Base-by-base conservation (phyloP, 2,888 invertebrate species). In the Drosophila colorata region DNA sequence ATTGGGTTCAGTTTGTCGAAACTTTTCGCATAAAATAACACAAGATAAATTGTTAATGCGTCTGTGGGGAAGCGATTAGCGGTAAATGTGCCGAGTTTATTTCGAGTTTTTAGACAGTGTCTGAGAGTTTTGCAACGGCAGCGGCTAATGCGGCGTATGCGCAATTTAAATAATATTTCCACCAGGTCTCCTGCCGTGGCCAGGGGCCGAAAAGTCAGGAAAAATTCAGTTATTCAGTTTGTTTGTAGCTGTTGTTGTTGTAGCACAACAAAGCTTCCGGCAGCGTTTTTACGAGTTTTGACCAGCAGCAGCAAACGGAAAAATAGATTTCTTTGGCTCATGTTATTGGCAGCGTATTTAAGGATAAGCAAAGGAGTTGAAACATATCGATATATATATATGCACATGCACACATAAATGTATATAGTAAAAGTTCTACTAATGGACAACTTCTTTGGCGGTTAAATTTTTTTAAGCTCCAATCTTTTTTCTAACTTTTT, bases 31-130 rank as follows among this genome's bases (percentile, higher is more conserved):
- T 90, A 89, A 90, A 88, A 90, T 83, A 86, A 78, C 76, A 74
- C 70, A 90, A 90, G 87, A 88, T 88, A 88, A 89, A 89, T 90
- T 89, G 88, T 88, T 88, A 90, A 89, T 90, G 90, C 79, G 87
- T 88, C 89, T 90, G 80, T 86, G 74, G 87, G 87, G 87, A 90
- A 79, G 86, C 88, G 90, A 90, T 88, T 88, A 87, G 90, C 79
- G 86, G 86, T 79, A 79, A 90, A 88, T 87, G 89, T 85, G 80
- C 75, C 55, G 81, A 81, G 87, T 85, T 88, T 84, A 86, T 81
- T 66, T 82, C 64, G 51, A 75, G 63, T 85, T 82, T 74, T 48
- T 38, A 46, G 71, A 49, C 57, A 35, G 31, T 61, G 56, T 73
- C 65, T 46, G 38, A 58, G 68, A 64, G 49, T 49, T 49, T 63